Base-by-base conservation (phyloP, 1,140 invertebrate genomes). In the Drosophila pruinosa region DNA sequence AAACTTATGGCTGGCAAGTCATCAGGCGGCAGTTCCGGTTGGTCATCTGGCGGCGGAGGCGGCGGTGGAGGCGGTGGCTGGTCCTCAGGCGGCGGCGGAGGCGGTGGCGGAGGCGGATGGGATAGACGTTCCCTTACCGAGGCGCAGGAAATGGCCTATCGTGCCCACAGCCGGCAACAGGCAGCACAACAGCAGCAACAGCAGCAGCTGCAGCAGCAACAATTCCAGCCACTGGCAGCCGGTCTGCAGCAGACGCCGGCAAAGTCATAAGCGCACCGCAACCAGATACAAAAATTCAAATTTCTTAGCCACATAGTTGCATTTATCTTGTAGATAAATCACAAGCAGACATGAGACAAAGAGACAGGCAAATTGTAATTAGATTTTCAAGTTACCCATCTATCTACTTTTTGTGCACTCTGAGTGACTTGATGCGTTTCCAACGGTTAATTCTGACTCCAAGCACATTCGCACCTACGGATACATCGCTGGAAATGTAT, bases 1-100 rank as follows among this genome's bases (percentile, higher is more conserved):
- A 96, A 96, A 78, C 90, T 96, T 0, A 92, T 96, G 58, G 92
- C 93, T 0, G 92, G 93, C 74, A 95, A 95, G 89, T 93, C 94
- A 12, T 92, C 93, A 1, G 93, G 93, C 12, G 92, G 92, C 41
- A 91, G 93, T 39, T 91, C 91, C 45, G 92, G 93, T 52, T 93
- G 93, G 68, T 93, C 93, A 85, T 93, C 93, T 1, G 92, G 92
- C 1, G 92, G 93, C 24, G 93, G 93, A 31, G 91, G 92, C 54
- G 91, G 92, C 54, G 91, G 93, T 2, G 92, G 94, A 1, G 92
- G 94, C 0, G 94, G 94, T 0, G 92, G 93, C 19, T 94, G 94
- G 92, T 94, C 93, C 47, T 92, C 93, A 2, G 93, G 94, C 7
- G 92, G 92, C 3, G 91, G 92, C 36, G 91, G 88, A 15, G 91